Percentiles rank a stretch among this genome's conserved stretches.
phyloP scores from a whole-genome alignment of 92 coral and sea anemone genomes.

The Epizoanthus rinbou region DNA sequence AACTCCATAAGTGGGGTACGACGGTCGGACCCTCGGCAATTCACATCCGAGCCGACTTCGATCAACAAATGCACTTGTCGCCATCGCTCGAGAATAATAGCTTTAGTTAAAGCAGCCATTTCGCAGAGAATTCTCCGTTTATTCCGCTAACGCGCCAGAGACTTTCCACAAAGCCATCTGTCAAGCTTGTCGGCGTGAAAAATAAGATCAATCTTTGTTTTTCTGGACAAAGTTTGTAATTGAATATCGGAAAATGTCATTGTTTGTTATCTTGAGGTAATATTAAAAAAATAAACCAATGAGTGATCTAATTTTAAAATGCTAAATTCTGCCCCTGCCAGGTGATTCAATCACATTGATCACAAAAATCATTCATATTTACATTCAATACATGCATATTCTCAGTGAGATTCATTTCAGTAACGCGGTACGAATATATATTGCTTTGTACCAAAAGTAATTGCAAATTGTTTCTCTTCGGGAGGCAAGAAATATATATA shows the following conservation, averaged over 20 bases:
- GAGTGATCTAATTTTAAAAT: neutral
- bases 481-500: neutral
- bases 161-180: neutral
- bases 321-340: neutral
- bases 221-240: neutral
- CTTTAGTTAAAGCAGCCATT: constrained; percentile 77
- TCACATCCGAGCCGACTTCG: constrained; percentile 74
- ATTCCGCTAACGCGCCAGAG: neutral
- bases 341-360: constrained; percentile 9
- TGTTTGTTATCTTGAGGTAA: neutral
- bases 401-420: neutral
- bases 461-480: neutral
- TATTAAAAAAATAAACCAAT: constrained; percentile 24
- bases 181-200: neutral
- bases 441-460: neutral
- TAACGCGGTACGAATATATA: neutral
- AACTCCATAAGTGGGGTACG: constrained; percentile 75
- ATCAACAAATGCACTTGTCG: constrained; percentile 76
- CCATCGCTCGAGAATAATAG: constrained; percentile 69
- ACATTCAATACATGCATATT: constrained; percentile 28
- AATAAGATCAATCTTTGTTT: neutral
- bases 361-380: constrained; percentile 1
- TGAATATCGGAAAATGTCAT: constrained; percentile 2
- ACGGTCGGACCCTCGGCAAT: constrained; percentile 62
- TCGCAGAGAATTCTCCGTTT: neutral